Conservation (phyloP, 2,797 vertebrate species). For the Labroides dimidiatus region DNA sequence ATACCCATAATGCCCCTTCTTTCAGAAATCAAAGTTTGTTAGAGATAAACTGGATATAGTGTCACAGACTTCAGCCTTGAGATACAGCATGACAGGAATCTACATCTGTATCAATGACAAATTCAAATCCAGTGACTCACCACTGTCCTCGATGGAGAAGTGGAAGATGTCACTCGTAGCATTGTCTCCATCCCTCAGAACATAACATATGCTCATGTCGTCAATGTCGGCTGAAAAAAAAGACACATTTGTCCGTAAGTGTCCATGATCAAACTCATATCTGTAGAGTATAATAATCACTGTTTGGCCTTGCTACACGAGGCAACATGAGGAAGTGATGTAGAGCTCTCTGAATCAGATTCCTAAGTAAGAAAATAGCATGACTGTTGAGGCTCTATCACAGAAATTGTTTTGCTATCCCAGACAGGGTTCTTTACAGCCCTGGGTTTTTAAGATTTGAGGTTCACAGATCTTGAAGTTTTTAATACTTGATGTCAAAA, state of each 20-base stretch:
- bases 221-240: constrained; percentile 91
- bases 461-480: constrained; percentile 49
- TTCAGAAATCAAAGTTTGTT: constrained; percentile 2
- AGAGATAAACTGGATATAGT: no score
- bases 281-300: constrained; percentile 16
- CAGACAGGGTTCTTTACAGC: constrained; percentile 40
- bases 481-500: constrained; percentile 80
- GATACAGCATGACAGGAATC: not conserved
- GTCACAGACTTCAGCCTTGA: not conserved
- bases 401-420: constrained; percentile 38
- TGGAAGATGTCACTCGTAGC: constrained; percentile 92
- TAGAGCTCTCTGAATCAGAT: constrained; percentile 35
- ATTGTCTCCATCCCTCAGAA: constrained; percentile 87
- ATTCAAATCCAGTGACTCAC: constrained; percentile 76
- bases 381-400: constrained; percentile 41
- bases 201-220: constrained; percentile 94
- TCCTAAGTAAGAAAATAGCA: constrained; percentile 43
- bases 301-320: constrained; percentile 12
- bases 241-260: constrained; percentile 50
- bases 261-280: not conserved
- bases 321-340: constrained; percentile 10
- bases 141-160: constrained; percentile 93
- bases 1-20: constrained; percentile 9
- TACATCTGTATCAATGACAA: no score
- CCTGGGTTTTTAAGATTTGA: constrained; percentile 28